Evolutionary conservation across 1,140 invertebrate genomes (phyloP).

Genomic region (Listronotus oregonensis): DNA sequence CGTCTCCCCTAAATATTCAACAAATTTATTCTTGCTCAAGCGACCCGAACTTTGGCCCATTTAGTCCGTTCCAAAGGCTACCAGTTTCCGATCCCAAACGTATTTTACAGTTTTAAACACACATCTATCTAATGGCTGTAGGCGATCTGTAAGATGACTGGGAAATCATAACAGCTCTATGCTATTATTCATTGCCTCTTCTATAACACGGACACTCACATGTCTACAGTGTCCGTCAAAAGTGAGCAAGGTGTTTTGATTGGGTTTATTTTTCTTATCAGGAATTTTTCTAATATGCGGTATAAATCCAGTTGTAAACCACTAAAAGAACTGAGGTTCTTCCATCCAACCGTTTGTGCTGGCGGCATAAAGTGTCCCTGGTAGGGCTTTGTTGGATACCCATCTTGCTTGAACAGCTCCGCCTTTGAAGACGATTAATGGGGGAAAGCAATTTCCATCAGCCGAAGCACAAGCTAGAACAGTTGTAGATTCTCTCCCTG

Average conservation of each 20-base stretch:
- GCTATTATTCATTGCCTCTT: conserved; percentile 29
- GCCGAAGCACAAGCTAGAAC: no score
- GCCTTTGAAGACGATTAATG: no score
- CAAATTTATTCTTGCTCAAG: not conserved
- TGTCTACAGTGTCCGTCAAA: no score
- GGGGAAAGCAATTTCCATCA: no score
- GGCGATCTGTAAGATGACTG: conserved; percentile 13
- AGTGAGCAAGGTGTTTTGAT: no score
- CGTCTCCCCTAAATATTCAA: not conserved
- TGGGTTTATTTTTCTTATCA: no score
- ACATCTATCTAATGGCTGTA: conserved; percentile 21
- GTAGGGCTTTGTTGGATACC: no score
- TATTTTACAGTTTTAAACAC: conserved; percentile 24
- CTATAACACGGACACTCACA: conserved; percentile 23
- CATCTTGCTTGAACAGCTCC: no score
- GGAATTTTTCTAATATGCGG: not conserved
- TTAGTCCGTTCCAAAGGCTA: not conserved
- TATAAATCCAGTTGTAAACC: no score
- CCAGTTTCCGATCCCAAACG: conserved; percentile 1
- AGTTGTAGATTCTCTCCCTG: no score
- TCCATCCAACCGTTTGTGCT: no score
- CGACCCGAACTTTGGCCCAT: not conserved
- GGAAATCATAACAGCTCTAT: conserved; percentile 12
- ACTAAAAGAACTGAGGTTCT: no score
- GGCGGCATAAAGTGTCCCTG: conserved; percentile 3